phyloP scores from a whole-genome alignment of 2,113 vertebrate genomes.

The Tangachromis dhanisi region DNA sequence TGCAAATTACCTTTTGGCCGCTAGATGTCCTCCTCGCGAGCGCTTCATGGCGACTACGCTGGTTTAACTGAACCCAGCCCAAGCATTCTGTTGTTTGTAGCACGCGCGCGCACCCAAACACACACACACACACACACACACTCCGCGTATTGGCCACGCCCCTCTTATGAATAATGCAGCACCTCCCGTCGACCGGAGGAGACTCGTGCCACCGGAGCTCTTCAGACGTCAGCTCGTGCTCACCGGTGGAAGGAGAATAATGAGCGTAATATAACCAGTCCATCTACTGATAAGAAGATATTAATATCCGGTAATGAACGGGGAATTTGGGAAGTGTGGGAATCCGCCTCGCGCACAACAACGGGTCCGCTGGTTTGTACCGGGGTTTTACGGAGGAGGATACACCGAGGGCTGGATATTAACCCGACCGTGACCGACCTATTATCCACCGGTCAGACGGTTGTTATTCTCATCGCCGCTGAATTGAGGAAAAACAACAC shows the following conservation, averaged over 20 bases:
- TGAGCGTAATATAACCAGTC: neutral
- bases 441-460: slow-evolving; percentile 12
- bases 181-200: slow-evolving; percentile 25
- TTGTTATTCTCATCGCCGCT: neutral
- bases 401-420: neutral
- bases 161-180: slow-evolving; percentile 52
- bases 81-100: neutral
- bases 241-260: neutral
- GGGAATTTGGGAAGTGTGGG: neutral
- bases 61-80: neutral
- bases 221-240: slow-evolving; percentile 29
- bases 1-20: neutral
- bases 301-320: neutral
- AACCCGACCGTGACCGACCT: slow-evolving; percentile 35
- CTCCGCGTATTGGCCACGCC: slow-evolving; percentile 24
- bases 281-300: neutral
- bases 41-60: neutral
- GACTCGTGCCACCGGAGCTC: slow-evolving; percentile 32
- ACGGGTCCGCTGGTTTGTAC: neutral
- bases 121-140: neutral
- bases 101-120: neutral
- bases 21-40: slow-evolving; percentile 6
- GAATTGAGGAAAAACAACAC: neutral
- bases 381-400: slow-evolving; percentile 10
- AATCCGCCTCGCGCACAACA: neutral